phyloP scores from a whole-genome alignment of 2,797 vertebrate species.

The Meriones psammophilus region DNA sequence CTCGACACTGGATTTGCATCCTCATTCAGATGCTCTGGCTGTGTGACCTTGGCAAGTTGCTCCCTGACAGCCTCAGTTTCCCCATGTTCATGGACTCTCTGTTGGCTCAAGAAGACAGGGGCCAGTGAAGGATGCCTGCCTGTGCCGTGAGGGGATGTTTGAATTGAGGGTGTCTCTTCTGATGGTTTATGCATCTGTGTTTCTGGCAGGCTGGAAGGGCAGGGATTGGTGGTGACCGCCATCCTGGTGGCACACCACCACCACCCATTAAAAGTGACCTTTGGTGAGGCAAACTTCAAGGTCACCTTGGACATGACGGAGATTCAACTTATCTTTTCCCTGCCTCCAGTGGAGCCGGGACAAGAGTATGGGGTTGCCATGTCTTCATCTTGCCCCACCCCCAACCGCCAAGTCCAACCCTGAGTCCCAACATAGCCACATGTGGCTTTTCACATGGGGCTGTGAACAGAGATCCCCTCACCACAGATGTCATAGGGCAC shows the following conservation, averaged over 20 bases:
- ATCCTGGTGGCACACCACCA: not conserved
- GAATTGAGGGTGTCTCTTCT: not conserved
- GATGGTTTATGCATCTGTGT: not conserved
- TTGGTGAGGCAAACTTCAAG: not conserved
- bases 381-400: not conserved
- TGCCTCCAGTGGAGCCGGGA: not conserved
- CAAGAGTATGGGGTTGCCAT: not conserved
- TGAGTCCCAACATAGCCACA: not conserved
- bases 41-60: not conserved
- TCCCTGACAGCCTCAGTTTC: not conserved
- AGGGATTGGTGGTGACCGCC: not conserved
- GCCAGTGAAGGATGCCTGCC: not conserved
- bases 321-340: not conserved
- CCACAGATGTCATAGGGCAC: not conserved
- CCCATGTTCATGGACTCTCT: not conserved
- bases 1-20: rapidly evolving
- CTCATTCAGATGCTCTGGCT: rapidly evolving
- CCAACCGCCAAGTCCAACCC: not conserved
- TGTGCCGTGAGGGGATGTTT: too few species aligned
- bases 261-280: not conserved
- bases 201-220: not conserved
- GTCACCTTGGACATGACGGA: not conserved
- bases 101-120: not conserved
- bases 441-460: not conserved
- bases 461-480: not conserved